Percentiles rank a stretch among this genome's conserved stretches.
These are phyloP conservation scores for Silurus lanzhouensis DNA, from an alignment of 2,797 vertebrate species.

Conservation along the genomic window DNA sequence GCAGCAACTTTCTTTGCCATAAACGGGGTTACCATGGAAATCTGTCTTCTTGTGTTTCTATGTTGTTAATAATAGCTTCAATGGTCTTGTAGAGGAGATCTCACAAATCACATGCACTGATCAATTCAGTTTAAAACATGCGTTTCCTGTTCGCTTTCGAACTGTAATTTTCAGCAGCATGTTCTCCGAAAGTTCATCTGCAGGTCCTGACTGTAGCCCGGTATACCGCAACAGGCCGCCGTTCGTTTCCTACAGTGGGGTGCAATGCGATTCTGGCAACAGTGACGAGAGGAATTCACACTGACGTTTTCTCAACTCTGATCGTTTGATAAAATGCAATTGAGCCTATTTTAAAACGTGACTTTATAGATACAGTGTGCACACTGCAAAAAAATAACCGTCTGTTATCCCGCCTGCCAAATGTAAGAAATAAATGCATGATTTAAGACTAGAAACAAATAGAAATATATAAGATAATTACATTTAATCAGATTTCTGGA, in stretches of 20 bases:
- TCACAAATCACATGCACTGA: neutral
- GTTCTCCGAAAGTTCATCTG: neutral
- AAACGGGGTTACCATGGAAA: constrained; percentile 47
- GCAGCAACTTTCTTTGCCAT: constrained; percentile 45
- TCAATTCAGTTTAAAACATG: neutral
- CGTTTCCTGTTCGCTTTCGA: neutral
- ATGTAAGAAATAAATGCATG: no score
- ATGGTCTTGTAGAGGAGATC: constrained; percentile 24
- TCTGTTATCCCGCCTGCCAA: no score
- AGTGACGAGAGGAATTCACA: neutral
- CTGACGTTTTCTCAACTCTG: neutral
- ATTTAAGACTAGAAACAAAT: no score
- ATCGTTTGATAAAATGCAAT: neutral
- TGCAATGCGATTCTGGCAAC: neutral
- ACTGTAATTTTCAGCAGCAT: neutral
- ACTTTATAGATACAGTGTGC: neutral
- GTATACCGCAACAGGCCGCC: neutral
- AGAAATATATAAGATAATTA: no score
- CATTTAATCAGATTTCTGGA: no score
- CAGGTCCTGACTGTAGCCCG: neutral
- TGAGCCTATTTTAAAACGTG: no score
- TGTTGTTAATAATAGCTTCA: constrained; percentile 41
- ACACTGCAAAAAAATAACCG: neutral
- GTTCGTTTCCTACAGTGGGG: neutral
- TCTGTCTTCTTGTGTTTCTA: constrained; percentile 37